These are phyloP conservation scores for Thunnus albacares DNA, from an alignment of 2,797 vertebrate species.

Conservation along the genomic window DNA sequence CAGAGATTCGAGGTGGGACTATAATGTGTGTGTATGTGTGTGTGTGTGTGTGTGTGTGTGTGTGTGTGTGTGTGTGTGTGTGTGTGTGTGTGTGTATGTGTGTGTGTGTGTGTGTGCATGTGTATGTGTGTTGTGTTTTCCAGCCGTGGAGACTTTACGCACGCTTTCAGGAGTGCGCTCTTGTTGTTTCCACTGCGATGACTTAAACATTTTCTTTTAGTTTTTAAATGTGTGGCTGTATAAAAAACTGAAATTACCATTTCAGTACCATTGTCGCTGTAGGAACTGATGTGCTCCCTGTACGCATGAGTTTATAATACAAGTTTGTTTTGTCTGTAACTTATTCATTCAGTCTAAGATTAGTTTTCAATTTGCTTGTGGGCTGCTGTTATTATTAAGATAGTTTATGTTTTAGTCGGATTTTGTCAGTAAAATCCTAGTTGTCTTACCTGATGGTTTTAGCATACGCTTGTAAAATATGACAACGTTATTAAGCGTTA, in stretches of 20 bases:
- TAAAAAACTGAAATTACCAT: background rate
- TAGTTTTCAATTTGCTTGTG: slow-evolving; percentile 1
- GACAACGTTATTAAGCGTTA: background rate
- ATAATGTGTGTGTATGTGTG: slow-evolving; percentile 64
- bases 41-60: slow-evolving; percentile 38
- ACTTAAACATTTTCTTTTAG: slow-evolving; percentile 22
- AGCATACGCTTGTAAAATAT: background rate
- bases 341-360: background rate
- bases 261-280: background rate
- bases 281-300: background rate
- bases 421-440: background rate
- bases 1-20: slow-evolving; percentile 87
- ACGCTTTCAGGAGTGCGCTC: slow-evolving; percentile 75
- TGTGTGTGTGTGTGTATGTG: slow-evolving; percentile 20
- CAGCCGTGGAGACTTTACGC: slow-evolving; percentile 73
- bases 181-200: slow-evolving; percentile 54
- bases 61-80: background rate
- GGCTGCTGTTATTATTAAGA: background rate
- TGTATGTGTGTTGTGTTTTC: slow-evolving; percentile 56
- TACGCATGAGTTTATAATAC: background rate
- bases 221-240: slow-evolving; percentile 5
- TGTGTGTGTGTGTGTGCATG: slow-evolving; percentile 11
- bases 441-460: background rate
- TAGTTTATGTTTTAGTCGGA: background rate
- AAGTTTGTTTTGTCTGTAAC: background rate